phyloP scores from a whole-genome alignment of 2,797 vertebrate species.

The Tiaroga cobitis region DNA sequence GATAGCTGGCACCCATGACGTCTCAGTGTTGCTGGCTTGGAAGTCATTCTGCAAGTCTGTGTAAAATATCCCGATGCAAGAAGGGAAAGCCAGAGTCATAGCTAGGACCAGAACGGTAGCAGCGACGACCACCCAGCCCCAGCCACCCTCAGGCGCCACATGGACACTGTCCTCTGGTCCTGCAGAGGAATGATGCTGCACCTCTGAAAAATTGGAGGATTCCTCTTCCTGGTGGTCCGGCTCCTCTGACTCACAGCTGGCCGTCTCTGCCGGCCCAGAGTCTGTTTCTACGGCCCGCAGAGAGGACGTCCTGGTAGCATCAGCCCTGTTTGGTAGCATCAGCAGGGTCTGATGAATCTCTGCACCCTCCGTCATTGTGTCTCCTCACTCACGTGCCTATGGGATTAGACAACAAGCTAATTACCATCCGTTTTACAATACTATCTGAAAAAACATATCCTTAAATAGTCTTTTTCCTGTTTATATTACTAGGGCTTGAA shows the following conservation, averaged over 20 bases:
- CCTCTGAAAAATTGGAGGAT: neutral
- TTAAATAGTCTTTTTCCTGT: no score
- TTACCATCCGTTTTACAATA: neutral
- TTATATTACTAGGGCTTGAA: no score
- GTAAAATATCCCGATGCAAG: constrained; percentile 84
- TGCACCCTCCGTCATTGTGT: constrained; percentile 59
- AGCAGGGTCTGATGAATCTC: constrained; percentile 26
- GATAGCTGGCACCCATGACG: constrained; percentile 86
- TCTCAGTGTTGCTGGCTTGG: constrained; percentile 83
- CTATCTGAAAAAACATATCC: neutral
- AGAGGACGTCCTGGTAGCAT: constrained; percentile 38
- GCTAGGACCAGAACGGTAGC: constrained; percentile 78
- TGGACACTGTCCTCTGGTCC: neutral
- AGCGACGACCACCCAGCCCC: constrained; percentile 86
- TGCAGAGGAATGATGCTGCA: neutral
- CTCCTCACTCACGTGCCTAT: constrained; percentile 31
- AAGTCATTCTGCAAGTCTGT: constrained; percentile 84
- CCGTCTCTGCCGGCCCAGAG: neutral
- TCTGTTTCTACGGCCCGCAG: constrained; percentile 3
- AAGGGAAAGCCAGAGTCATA: constrained; percentile 81
- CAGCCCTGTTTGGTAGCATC: neutral
- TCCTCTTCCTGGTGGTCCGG: constrained; percentile 24
- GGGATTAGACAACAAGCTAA: neutral
- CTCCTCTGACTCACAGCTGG: constrained; percentile 40
- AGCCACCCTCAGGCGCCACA: constrained; percentile 73